Conservation (phyloP, 64 coral and sea anemone species). For the Actinia equina region DNA sequence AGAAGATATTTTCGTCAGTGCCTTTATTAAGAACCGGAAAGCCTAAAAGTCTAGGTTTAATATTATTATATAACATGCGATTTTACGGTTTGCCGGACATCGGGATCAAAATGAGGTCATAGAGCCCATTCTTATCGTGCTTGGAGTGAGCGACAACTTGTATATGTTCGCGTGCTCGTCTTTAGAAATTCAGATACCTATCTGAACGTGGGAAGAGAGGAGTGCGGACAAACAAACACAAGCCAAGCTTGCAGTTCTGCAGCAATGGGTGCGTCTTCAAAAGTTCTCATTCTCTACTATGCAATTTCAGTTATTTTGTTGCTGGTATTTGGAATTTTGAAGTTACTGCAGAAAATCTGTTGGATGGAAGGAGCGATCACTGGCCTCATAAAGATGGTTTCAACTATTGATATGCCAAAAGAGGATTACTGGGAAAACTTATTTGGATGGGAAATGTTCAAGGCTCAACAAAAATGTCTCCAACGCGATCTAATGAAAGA, state of each 20-base stretch:
- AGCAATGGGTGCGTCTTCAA: background rate
- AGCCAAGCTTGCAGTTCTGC: background rate
- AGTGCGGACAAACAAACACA: background rate
- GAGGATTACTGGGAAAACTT: conserved; percentile 60
- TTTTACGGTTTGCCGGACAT: conserved; percentile 25
- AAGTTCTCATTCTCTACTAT: conserved; percentile 25
- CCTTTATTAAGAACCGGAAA: background rate
- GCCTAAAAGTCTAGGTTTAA: background rate
- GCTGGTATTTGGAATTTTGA: conserved; percentile 25
- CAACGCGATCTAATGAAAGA: conserved; percentile 49
- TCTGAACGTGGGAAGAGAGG: conserved; percentile 2
- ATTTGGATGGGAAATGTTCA: conserved; percentile 65
- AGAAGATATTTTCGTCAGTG: background rate
- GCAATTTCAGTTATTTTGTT: conserved; percentile 22
- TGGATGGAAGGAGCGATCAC: conserved; percentile 30
- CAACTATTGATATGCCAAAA: conserved; percentile 32
- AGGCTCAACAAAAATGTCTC: conserved; percentile 33
- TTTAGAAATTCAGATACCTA: background rate
- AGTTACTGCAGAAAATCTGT: conserved; percentile 31
- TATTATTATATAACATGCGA: background rate
- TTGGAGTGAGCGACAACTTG: background rate
- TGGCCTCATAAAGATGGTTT: conserved; percentile 36
- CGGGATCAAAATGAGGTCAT: conserved; percentile 22
- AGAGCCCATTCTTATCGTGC: conserved; percentile 19
- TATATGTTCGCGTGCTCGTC: conserved; percentile 8